Evolutionary conservation across 2,797 vertebrate genomes (phyloP), one percentile per base, ranked within the genome.

Genomic region (Neosalanx taihuensis): DNA sequence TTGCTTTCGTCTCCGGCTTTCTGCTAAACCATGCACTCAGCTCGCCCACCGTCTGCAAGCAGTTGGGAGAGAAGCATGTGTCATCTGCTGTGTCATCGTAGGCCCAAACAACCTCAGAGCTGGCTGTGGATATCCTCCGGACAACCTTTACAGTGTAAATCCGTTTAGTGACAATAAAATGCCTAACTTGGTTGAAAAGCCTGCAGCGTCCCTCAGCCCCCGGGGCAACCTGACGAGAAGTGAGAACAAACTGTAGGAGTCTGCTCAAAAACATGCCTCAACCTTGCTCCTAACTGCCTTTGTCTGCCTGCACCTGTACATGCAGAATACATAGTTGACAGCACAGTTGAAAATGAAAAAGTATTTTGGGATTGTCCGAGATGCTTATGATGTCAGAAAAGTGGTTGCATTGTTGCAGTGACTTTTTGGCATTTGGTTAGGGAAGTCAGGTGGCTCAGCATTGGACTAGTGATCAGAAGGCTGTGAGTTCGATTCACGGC

Each of bases 71-170:
- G 80, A 82, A 77, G 78, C 61, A 41, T 12, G 3, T 49, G 20
- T 61, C 67, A 77, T 64, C 74, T 26, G 81, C 79, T 81, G 81
- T 73, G 57, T 83, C 79, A 74, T 70, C 71, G 76, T 78, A 79
- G 80, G 80, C 80, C 78, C 13, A 41, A 9, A 49, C 17, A 46
- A 13, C 23, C 17, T 66, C 4, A 26, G 41, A 30, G 37, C 64
- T 4, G 37, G 57, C 46, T 15, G 26, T 26, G 5, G 35, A 30
- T 6, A 56, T 65, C 20, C 17, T 46, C 33, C 6, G 7, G 20
- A 23, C 33, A 61, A 61, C 15, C 23, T 70, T 61, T 70, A 23
- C 35, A 46, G 49, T 51, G n/a, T 30, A 10, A 56, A 57, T 60
- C 57, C 20, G 33, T 33, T 85, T 82, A 81, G 73, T 74, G 74